Base-by-base conservation (phyloP, 2,797 vertebrate species). In the Tamandua tetradactyla region DNA sequence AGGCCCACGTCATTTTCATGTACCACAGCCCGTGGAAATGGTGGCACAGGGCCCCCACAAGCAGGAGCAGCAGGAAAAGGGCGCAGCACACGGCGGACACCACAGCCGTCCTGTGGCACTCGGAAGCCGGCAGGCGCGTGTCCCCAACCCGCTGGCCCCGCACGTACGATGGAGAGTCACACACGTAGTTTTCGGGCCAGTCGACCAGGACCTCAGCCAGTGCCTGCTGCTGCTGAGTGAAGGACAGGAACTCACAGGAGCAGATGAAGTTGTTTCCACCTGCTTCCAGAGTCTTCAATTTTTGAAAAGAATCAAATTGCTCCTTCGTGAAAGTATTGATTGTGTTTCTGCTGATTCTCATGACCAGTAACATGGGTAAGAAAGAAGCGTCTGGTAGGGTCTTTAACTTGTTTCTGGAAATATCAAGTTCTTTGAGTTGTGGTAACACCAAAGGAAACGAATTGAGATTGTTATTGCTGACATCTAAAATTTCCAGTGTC, bases 211-310 rank as follows among this genome's bases (percentile, higher is more conserved):
- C 81, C 3, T 89, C 59, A 5, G 62, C 55, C 57, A 97, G 49
- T 1, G 82, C 7, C 0, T 94, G 79, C 23, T 96, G 55, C 0
- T 93, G 89, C 0, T 97, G 95, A 25, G 97, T 78, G 88, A 98
- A 99, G 8, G 97, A 92, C 3, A 99, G 86, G 97, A 99, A 98
- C 17, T 98, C 97, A 32, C 99, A 99, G 52, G 98, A 98, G 89
- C 99, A 99, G 27, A 98, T 95, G 89, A 98, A 99, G 87, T 96
- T 98, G 96, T 99, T 99, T 52, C 94, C 76, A 0, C 98, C 94
- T 0, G 98, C 98, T 87, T 99, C 98, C 96, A 99, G 90, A 20
- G 40, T 85, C 92, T 92, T 49, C 78, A 99, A 83, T 3, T 92
- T 94, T 47, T 35, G 68, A 91, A 98, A 98, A 0, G 96, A 92